Evolutionary conservation across 2,888 invertebrate species (phyloP).

Genomic region (Brenthis hecate): DNA sequence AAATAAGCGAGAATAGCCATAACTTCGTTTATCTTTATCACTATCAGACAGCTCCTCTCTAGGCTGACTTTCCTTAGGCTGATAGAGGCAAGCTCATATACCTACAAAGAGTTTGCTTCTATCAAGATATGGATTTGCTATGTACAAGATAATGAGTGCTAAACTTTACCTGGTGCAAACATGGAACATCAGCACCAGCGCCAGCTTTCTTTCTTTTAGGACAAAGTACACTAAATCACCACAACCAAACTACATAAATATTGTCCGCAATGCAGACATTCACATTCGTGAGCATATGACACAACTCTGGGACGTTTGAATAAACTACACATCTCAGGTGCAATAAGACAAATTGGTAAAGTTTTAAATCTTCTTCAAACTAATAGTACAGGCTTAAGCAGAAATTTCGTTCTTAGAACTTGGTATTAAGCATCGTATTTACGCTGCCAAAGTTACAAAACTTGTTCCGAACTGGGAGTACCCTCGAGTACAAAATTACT

Average conservation of each 20-base stretch:
- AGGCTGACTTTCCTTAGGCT: too few relatives aligned
- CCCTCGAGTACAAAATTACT: constrained; percentile 22
- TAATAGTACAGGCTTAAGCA: constrained; percentile 36
- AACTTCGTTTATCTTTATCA: too few relatives aligned
- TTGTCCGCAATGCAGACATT: constrained; percentile 10
- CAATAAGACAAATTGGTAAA: constrained; percentile 37
- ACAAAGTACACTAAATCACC: background rate
- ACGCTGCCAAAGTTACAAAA: constrained; percentile 33
- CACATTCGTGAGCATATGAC: background rate
- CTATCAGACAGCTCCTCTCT: too few relatives aligned
- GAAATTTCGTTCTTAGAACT: constrained; percentile 35
- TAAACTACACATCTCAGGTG: constrained; percentile 31
- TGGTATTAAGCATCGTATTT: constrained; percentile 35
- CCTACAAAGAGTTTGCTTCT: too few relatives aligned
- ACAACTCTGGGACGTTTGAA: constrained; percentile 12
- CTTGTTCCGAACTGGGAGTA: constrained; percentile 30
- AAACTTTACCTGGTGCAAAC: too few relatives aligned
- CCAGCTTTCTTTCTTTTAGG: too few relatives aligned
- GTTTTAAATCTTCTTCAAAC: constrained; percentile 36
- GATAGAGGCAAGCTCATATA: too few relatives aligned
- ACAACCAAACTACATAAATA: background rate
- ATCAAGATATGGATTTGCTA: too few relatives aligned
- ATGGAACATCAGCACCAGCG: too few relatives aligned
- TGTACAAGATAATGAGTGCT: too few relatives aligned
- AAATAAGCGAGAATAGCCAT: too few relatives aligned